Base-by-base conservation (phyloP, 2,797 vertebrate species). In the Tangara arthus region DNA sequence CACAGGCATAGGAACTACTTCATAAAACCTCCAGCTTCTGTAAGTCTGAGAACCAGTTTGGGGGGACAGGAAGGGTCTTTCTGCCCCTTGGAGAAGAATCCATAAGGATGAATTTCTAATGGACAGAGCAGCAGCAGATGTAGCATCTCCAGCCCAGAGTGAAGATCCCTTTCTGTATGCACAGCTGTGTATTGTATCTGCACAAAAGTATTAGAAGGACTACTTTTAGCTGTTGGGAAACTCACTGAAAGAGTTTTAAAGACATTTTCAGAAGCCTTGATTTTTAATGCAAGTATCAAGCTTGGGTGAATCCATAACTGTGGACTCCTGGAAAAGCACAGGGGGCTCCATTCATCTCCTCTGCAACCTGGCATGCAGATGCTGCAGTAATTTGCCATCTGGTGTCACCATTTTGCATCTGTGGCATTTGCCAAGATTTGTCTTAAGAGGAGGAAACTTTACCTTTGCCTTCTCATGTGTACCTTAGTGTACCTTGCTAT, bases 371-470 rank as follows among this genome's bases (percentile, higher is more conserved):
- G 71, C 8, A 26, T 94, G 80, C 81, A 88, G 83, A 57, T 68
- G 55, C 68, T 87, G 57, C 35, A 96, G 76, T 79, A 95, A 73
- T 96, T 96, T 96, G 90, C 87, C 90, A 92, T 79, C 96, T 95
- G 96, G 89, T 92, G 68, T 34, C 94, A 71, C 35, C 82, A 52
- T 95, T 96, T 91, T 95, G 78, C 76, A 92, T 87, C 78, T 93
- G 60, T 91, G 77, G 59, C 81, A 90, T 96, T 97, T 96, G 75
- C 66, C 24, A 8, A 81, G 53, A 61, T 96, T 92, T 94, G 41
- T 93, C 68, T 95, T 90, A 84, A 81, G 93, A 96, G 66, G 82
- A 79, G 87, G 80, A 63, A 95, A 91, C 30, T 91, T 91, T 87
- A 93, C 50, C 59, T 96, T 95, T 95, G 61, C 50, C 77, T 50